Base-by-base conservation (phyloP, 1,140 invertebrate species). In the Eurosta solidaginis region DNA sequence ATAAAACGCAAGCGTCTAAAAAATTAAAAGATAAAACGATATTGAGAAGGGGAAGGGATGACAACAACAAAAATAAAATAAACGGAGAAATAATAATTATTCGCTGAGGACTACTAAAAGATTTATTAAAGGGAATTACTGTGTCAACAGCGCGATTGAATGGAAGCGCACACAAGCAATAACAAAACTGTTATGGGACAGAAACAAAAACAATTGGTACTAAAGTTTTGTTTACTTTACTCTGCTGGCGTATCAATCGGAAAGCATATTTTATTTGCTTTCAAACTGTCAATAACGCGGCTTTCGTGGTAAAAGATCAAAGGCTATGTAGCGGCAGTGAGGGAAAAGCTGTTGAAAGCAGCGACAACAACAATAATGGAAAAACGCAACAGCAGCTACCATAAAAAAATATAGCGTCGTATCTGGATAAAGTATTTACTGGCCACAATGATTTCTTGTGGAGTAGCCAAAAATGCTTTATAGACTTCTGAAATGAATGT, bases 181-280 rank as follows among this genome's bases (percentile, higher is more conserved):
- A 68, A 68, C 36, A 68, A 40, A 68, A 40, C n/a, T 5, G 20
- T 33, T 40, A 68, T 33, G 33, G 40, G 59, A 5, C 6, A 47
- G 14, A n/a, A 42, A 22, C 59, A 68, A 68, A 33, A 33, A 36
- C n/a, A 68, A 40, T 33, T 42, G 5, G 49, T 6, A 29, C 59
- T 68, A 68, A 68, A 68, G n/a, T 68, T 42, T 12, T 29, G 33
- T 12, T 29, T 42, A n/a, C 59, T 33, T 33, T 27, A 40, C 27
- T 68, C 17, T 20, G 33, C 33, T 68, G 7, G 59, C 59, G 36
- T 68, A 68, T 68, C 59, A 68, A 68, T 68, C 59, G 59, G n/a
- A 68, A 68, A 68, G 59, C 33, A 68, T 68, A 68, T 68, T 68
- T 68, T 68, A 68, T 68, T 68, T 68, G 59, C 59, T 68, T 68